phyloP scores from a whole-genome alignment of 2,797 vertebrate genomes.

The Poecile montanus region DNA sequence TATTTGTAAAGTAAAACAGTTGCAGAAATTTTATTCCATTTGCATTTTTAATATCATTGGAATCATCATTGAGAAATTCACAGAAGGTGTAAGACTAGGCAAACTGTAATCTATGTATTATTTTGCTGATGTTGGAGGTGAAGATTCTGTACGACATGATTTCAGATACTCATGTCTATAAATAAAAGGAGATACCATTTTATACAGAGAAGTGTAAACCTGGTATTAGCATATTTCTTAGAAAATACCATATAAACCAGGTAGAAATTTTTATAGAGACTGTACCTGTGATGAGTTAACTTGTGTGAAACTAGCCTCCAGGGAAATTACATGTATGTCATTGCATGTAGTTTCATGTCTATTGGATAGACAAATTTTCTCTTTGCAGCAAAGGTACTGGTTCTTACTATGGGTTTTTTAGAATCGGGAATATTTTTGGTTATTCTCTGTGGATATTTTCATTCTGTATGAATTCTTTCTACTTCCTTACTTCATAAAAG shows the following conservation, averaged over 20 bases:
- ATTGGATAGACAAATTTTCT: not conserved
- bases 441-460: not conserved
- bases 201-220: not conserved
- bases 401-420: not conserved
- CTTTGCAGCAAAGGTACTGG: not conserved
- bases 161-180: not conserved
- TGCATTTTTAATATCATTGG: not conserved
- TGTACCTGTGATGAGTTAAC: not conserved
- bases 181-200: not conserved
- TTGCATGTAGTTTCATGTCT: not conserved
- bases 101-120: not conserved
- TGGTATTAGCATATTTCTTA: not conserved
- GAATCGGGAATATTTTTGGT: not conserved
- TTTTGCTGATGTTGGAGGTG: not conserved
- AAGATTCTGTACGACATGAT: not conserved
- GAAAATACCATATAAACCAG: not conserved
- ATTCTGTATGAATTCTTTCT: not conserved
- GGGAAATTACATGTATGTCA: not conserved
- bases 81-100: not conserved
- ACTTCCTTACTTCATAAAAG: not conserved
- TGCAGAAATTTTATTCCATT: not conserved
- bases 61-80: not conserved
- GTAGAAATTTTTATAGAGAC: not conserved
- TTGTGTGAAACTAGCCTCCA: not conserved
- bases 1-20: not conserved